Base-by-base conservation (phyloP, 2,888 invertebrate genomes). In the Volucella zonaria region DNA sequence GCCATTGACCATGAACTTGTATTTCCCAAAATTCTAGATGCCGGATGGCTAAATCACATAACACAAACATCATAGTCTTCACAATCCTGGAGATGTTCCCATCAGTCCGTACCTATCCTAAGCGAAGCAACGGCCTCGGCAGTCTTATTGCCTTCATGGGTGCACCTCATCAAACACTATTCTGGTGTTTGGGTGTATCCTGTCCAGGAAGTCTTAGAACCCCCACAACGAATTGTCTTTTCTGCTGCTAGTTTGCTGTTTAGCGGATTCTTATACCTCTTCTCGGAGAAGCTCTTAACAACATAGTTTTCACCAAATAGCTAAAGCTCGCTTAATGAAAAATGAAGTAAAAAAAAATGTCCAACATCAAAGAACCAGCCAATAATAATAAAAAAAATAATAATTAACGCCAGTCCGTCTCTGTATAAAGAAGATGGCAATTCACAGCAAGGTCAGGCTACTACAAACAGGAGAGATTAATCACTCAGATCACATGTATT, bases 161-260 rank as follows among this genome's bases (percentile, higher is more conserved):
- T 97, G 66, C 95, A 96, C 90, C 92, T 96, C 40, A 95, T 97
- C 71, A 95, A 95, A 89, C 93, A 93, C 86, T 94, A 94, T 87
- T 95, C 95, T 38, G 96, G 96, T 52, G 93, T 95, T 87, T 98
- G 98, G 98, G 97, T 98, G 0, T 99, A 99, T 91, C 98, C 98
- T 0, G 94, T 99, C 58, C 93, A 98, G 87, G 94, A 95, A 79
- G 95, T 97, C 0, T 92, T 99, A 56, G 94, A 95, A 89, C 93
- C 95, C 90, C 95, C 95, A 12, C 91, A 95, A 87, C 94, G 97
- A 89, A 93, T 95, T 70, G 90, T 94, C 10, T 98, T 98, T 92
- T 96, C 97, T 89, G 87, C 93, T 10, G 93, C 93, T 11, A 93
- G 95, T 82, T 92, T 96, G 61, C 92, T 92, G 3, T 93, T 96